Percentiles rank a stretch among this genome's conserved stretches.
Conservation (phyloP, 2,113 vertebrate species). For the Upupa epops region DNA sequence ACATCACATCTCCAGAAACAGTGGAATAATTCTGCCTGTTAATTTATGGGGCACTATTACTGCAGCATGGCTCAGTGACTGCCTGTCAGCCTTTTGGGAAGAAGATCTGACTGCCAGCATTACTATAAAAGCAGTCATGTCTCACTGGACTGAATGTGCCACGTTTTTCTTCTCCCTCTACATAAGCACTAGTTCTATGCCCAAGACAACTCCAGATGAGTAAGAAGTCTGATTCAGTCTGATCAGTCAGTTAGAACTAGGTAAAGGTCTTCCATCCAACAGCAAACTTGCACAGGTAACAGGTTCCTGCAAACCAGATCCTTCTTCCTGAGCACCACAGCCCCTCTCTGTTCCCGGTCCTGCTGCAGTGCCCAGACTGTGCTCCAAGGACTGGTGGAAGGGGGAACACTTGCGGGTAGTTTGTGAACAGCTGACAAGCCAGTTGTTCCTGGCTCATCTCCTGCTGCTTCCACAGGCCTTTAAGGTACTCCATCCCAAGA, state of each 20-base stretch:
- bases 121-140: not conserved
- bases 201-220: not conserved
- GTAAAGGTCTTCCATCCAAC: not conserved
- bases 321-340: not conserved
- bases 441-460: constrained; percentile 28
- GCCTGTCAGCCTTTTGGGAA: not conserved
- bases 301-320: not conserved
- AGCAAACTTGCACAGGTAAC: not conserved
- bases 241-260: not conserved
- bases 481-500: constrained; percentile 28
- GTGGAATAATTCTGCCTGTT: not conserved
- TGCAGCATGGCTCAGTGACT: not conserved
- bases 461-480: constrained; percentile 18
- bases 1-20: not conserved
- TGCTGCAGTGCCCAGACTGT: not conserved
- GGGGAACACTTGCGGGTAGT: not conserved
- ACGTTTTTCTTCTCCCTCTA: not conserved
- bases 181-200: not conserved
- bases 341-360: not conserved
- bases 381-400: not conserved
- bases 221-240: not conserved
- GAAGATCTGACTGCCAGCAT: not conserved
- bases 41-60: not conserved
- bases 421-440: constrained; percentile 26
- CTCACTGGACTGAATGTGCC: not conserved